Evolutionary conservation across 2,797 vertebrate genomes (phyloP).

Genomic region (Champsocephalus gunnari): DNA sequence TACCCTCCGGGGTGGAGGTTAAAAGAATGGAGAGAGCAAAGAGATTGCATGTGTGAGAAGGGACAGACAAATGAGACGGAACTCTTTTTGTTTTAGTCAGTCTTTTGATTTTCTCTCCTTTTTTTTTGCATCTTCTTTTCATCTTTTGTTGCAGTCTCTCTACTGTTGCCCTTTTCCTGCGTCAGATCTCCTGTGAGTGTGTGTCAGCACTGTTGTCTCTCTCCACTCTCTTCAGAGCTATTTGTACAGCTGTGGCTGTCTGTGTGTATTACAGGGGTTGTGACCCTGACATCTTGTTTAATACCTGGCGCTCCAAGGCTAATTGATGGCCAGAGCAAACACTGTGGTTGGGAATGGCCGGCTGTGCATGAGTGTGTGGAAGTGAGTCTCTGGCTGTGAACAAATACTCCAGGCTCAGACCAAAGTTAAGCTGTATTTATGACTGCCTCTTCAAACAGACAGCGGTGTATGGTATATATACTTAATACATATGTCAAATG

Average conservation of each 20-base stretch:
- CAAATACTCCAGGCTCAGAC: slow-evolving; percentile 47
- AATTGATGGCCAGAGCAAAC: slow-evolving; percentile 82
- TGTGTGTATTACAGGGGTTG: slow-evolving; percentile 79
- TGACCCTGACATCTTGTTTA: slow-evolving; percentile 82
- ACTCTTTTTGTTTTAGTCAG: neutral
- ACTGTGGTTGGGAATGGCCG: slow-evolving; percentile 55
- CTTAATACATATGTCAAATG: neutral
- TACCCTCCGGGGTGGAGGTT: neutral
- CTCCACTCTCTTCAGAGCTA: slow-evolving; percentile 63
- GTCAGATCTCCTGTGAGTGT: slow-evolving; percentile 4
- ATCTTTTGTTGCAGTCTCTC: slow-evolving; percentile 28
- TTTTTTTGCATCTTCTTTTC: neutral
- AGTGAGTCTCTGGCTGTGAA: slow-evolving; percentile 49
- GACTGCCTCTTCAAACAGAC: neutral
- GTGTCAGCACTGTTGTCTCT: slow-evolving; percentile 30
- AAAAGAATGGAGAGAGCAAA: slow-evolving; percentile 13
- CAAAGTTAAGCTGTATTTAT: slow-evolving; percentile 18
- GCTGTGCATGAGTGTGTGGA: slow-evolving; percentile 25
- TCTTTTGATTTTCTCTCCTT: slow-evolving; percentile 20
- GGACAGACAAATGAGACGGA: slow-evolving; percentile 4
- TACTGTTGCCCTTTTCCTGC: slow-evolving; percentile 6
- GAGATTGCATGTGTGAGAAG: slow-evolving; percentile 8
- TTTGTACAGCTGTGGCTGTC: slow-evolving; percentile 85
- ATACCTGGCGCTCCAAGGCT: slow-evolving; percentile 73
- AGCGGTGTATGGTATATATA: neutral